Evolutionary conservation across 2,797 vertebrate genomes (phyloP).

Genomic region (Calcarius lapponicus): DNA sequence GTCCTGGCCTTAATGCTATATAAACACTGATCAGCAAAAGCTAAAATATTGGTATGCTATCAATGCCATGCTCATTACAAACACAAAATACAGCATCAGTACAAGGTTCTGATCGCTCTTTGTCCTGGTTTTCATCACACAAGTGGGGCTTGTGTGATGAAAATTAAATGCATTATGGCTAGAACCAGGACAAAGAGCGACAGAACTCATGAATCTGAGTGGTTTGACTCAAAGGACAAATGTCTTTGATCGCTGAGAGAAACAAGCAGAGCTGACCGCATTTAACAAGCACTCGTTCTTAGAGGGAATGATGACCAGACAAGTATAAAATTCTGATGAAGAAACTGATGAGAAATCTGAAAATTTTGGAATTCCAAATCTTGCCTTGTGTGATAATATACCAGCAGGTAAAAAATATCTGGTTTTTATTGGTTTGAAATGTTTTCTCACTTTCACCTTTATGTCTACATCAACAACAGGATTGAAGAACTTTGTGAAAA

Average conservation of each 20-base stretch:
- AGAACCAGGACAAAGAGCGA: not conserved
- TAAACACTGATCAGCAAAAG: not conserved
- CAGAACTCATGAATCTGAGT: not conserved
- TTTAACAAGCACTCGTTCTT: not conserved
- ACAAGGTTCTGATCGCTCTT: too few relatives aligned
- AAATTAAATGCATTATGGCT: not conserved
- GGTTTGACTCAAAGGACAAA: not conserved
- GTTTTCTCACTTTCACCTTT: not conserved
- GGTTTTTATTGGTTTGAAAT: not conserved
- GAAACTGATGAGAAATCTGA: not conserved
- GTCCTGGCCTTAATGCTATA: not conserved
- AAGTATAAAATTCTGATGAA: not conserved
- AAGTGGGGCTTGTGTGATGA: not conserved
- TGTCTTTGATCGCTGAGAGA: not conserved
- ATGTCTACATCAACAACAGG: not conserved
- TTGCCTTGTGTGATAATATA: not conserved
- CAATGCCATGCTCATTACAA: not conserved
- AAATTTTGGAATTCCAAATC: not conserved
- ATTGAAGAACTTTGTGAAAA: not conserved
- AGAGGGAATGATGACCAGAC: not conserved
- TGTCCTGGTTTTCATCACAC: too few relatives aligned
- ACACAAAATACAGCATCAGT: not conserved
- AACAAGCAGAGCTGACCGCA: fast-evolving
- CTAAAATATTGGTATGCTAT: not conserved
- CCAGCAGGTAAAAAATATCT: not conserved